phyloP scores from a whole-genome alignment of 2,888 invertebrate genomes.

The Xylota sylvarum region DNA sequence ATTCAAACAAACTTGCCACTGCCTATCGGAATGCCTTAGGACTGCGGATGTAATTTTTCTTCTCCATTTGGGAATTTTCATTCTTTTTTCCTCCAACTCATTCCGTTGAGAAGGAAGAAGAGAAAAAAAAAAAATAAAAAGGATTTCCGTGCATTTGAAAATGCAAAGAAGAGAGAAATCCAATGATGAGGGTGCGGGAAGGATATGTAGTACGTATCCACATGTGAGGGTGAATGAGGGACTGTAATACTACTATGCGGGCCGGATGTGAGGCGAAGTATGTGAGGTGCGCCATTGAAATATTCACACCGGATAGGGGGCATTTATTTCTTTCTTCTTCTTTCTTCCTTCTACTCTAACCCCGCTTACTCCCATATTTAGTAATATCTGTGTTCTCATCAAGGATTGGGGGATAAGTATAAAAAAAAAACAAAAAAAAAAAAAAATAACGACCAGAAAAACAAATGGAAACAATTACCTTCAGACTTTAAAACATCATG shows the following conservation, averaged over 20 bases:
- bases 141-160: conserved; percentile 72
- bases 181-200: conserved; percentile 52
- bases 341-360: neutral
- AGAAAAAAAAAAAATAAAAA: conserved; percentile 45
- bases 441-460: conserved; percentile 19
- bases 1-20: conserved; percentile 10
- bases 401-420: conserved; percentile 23
- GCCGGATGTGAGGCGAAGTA: conserved; percentile 58
- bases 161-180: conserved; percentile 68
- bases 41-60: conserved; percentile 74
- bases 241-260: conserved; percentile 57
- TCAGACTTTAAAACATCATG: conserved; percentile 42
- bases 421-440: conserved; percentile 27
- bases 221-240: conserved; percentile 53
- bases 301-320: conserved; percentile 69
- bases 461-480: conserved; percentile 71
- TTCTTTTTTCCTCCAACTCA: conserved; percentile 42
- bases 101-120: conserved; percentile 34
- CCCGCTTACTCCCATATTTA: neutral
- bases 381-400: conserved; percentile 50
- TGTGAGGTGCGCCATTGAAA: conserved; percentile 69
- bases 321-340: conserved; percentile 39
- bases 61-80: conserved; percentile 67
- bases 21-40: conserved; percentile 54
- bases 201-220: neutral